Evolutionary conservation across 2,888 invertebrate species (phyloP), one percentile per base, ranked within the genome.

Genomic region (Lagria hirta): DNA sequence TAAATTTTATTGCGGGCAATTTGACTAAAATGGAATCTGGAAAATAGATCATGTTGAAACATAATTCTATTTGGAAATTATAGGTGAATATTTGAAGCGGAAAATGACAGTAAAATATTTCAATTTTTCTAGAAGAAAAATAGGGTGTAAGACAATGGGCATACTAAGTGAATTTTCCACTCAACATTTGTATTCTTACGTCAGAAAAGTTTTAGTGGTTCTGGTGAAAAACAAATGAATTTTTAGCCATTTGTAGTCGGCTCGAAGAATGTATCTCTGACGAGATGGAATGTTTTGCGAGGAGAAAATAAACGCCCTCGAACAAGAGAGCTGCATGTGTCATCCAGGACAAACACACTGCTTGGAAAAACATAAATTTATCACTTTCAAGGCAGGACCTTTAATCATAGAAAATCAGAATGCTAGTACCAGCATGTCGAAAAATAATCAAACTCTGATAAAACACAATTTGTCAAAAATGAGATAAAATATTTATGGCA

Each of bases 191-290:
- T 61, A 62, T 61, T 55, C 59, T 34, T 53, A 52, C 56, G 52
- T 55, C 57, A 57, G 54, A 52, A 61, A 62, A 62, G 52, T 61
- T 62, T 61, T 54, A 55, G 58, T 55, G 60, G 62, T 60, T 59
- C 58, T 51, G 20, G 43, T 48, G 55, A 51, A 57, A 62, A 62
- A 62, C 61, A 64, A 64, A 62, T 62, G 61, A 62, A 62, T 61
- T 63, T 62, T 55, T 51, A 57, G 54, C 57, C 57, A 57, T 58
- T 61, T 60, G 57, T 60, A 60, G 55, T 51, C 57, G 49, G 55
- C 34, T 45, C 44, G 49, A 55, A 52, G 58, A 55, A 60, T 58
- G 57, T 55, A 54, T 52, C 45, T 40, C 49, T 54, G 47, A 49
- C 54, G 48, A 52, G 48, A 46, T 42, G 55, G 48, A 61, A 61